These are phyloP conservation scores for Torymus auratus DNA, from an alignment of 2,888 invertebrate species.

Conservation along the genomic window DNA sequence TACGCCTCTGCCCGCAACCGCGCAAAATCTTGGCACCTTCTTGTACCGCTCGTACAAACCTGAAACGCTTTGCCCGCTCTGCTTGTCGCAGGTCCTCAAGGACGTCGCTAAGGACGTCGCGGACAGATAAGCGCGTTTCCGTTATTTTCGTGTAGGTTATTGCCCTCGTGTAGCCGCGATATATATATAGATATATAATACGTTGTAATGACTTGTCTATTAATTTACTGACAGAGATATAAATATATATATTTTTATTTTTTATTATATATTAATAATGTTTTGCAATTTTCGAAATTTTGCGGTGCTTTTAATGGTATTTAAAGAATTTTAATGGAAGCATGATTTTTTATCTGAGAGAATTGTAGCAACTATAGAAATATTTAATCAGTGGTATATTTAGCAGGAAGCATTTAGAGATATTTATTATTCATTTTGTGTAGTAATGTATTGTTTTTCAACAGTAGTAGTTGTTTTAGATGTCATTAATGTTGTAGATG, in stretches of 20 bases:
- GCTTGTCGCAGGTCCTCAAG: conserved; percentile 70
- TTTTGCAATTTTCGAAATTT: conserved; percentile 44
- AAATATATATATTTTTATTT: conserved; percentile 20
- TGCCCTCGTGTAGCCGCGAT: conserved; percentile 2
- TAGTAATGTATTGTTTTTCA: no score
- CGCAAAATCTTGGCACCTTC: conserved; percentile 70
- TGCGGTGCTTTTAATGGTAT: background rate
- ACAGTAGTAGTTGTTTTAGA: no score
- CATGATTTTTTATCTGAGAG: no score
- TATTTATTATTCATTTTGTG: background rate
- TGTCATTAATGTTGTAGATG: no score
- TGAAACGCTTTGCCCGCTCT: conserved; percentile 73
- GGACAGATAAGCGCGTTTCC: conserved; percentile 42
- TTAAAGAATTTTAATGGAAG: background rate
- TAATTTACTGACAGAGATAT: background rate
- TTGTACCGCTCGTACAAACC: conserved; percentile 67
- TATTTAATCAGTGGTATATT: no score
- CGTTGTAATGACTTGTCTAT: conserved; percentile 2
- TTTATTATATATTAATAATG: conserved; percentile 9
- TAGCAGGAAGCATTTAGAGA: no score
- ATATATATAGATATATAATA: conserved; percentile 2
- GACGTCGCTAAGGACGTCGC: conserved; percentile 63
- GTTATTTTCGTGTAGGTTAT: conserved; percentile 10
- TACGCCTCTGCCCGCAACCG: conserved; percentile 72
- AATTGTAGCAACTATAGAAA: no score